Evolutionary conservation across 2,113 vertebrate genomes (phyloP).

Genomic region (Connochaetes taurinus): DNA sequence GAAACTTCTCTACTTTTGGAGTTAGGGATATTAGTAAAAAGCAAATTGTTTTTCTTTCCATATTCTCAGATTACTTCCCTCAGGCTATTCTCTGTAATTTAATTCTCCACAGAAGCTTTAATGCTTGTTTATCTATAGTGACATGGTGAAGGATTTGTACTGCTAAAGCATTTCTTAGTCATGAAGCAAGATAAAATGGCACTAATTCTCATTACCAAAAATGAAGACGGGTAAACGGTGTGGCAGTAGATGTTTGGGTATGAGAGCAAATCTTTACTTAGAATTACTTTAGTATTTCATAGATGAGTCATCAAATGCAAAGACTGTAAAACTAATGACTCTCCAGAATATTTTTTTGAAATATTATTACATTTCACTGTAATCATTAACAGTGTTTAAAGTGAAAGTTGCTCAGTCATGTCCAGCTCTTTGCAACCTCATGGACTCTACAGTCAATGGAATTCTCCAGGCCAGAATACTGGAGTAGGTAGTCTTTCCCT

Average conservation of each 20-base stretch:
- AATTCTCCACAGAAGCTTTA: neutral
- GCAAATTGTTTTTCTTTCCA: neutral
- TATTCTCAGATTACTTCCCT: neutral
- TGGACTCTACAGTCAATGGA: neutral
- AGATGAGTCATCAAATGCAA: neutral
- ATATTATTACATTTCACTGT: neutral
- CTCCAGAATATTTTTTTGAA: neutral
- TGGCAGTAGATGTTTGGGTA: neutral
- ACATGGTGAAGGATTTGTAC: neutral
- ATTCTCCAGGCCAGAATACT: neutral
- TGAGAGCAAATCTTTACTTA: neutral
- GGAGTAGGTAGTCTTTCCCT: neutral
- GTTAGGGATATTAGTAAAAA: neutral
- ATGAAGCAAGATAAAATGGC: neutral
- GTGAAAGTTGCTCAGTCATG: neutral
- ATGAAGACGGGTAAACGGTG: neutral
- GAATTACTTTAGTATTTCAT: neutral
- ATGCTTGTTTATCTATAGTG: neutral
- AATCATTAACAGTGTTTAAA: neutral
- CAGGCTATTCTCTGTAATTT: neutral
- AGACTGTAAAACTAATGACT: neutral
- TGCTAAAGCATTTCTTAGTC: neutral
- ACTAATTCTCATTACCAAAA: neutral
- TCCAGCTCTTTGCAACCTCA: neutral
- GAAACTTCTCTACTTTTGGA: neutral